phyloP scores from a whole-genome alignment of 1,140 invertebrate species.

The Pachypeltis micranthus region DNA sequence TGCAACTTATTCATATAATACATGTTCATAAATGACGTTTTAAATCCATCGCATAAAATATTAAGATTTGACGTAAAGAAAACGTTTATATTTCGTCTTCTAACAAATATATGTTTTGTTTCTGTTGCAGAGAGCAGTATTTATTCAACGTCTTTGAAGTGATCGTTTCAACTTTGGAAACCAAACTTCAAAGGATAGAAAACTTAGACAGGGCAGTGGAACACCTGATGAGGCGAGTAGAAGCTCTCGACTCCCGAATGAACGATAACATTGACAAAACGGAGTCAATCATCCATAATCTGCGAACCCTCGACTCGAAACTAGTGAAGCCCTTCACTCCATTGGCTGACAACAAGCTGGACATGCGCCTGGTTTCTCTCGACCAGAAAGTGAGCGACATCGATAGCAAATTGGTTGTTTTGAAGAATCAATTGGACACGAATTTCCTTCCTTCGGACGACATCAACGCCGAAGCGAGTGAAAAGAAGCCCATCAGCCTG shows the following conservation, averaged over 20 bases:
- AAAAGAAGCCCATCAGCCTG: conserved; percentile 62
- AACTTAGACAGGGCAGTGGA: conserved; percentile 75
- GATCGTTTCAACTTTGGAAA: conserved; percentile 73
- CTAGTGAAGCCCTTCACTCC: conserved; percentile 44
- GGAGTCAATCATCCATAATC: conserved; percentile 61
- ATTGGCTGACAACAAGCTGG: conserved; percentile 37
- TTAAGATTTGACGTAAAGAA: too few species aligned
- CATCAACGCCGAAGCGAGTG: conserved; percentile 70
- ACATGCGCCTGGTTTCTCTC: conserved; percentile 50
- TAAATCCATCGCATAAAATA: too few species aligned
- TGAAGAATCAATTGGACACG: conserved; percentile 69
- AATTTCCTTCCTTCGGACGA: conserved; percentile 66
- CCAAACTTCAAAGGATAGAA: conserved; percentile 72
- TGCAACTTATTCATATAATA: too few species aligned
- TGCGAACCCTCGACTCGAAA: conserved; percentile 57
- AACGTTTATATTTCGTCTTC: too few species aligned
- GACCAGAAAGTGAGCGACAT: conserved; percentile 72
- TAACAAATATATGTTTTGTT: too few species aligned
- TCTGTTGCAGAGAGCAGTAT: conserved; percentile 70
- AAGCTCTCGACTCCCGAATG: conserved; percentile 62
- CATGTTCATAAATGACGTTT: too few species aligned
- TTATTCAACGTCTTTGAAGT: conserved; percentile 79
- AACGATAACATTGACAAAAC: conserved; percentile 74
- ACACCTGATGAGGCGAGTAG: conserved; percentile 68
- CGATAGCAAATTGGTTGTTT: conserved; percentile 58